Base-by-base conservation (phyloP, 2,888 invertebrate species). In the Drepanosiphum platanoidis region DNA sequence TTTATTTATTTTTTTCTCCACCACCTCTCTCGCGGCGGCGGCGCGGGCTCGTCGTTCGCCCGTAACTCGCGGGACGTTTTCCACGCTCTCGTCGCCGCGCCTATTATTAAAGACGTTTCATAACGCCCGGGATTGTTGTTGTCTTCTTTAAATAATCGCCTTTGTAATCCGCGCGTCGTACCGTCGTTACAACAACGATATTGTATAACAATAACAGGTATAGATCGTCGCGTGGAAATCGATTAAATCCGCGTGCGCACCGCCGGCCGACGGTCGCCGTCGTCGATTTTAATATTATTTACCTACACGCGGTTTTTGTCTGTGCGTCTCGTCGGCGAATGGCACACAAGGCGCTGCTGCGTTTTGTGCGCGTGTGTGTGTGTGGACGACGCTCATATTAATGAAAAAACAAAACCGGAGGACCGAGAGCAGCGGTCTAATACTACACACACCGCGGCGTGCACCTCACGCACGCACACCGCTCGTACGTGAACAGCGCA, bases 371-470 rank as follows among this genome's bases (percentile, higher is more conserved):
- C 15, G 8, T 58, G 1, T 52, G 15, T 46, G 5, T 9, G 61
- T 61, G 61, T 61, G 9, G 27, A 18, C 22, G 15, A 7, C 36
- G 39, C 30, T 30, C 42, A 68, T 39, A 46, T 46, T 9, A 46
- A 32, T n/a, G 30, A 64, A 78, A 68, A 61, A 66, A 66, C n/a
- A 61, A 78, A 79, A 68, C 79, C 79, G 66, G 46, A 79, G 66
- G n/a, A 68, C 15, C 36, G 52, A 66, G 42, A 22, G 36, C 46
- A 32, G 22, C 2, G 18, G n/a, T n/a, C n/a, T n/a, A n/a, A n/a
- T n/a, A n/a, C n/a, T n/a, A n/a, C n/a, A n/a, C 79, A 46, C 79
- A 32, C 79, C 68, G n/a, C n/a, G n/a, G n/a, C 46, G 30, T 78
- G 22, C 36, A 27, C n/a, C n/a, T n/a, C 32, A 68, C 27, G 7